These are phyloP conservation scores for Sinelater perroti DNA, from an alignment of 2,888 invertebrate genomes.

Conservation along the genomic window DNA sequence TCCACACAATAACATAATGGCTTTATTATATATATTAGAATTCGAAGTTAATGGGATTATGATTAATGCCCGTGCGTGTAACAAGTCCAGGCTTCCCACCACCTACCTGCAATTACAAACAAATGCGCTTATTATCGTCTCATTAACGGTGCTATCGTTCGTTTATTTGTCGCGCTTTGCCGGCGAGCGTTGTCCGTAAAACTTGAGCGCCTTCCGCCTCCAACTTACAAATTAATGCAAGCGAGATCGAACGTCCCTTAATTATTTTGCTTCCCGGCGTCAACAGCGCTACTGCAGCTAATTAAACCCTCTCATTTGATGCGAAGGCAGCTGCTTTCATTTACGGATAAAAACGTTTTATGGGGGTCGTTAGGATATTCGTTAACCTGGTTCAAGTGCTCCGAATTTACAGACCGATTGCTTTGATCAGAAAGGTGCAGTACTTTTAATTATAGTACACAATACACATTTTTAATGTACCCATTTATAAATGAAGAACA, in stretches of 20 bases:
- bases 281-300: too few relatives aligned
- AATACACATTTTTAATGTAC: too few relatives aligned
- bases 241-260: neutral
- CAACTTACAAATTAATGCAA: neutral
- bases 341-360: too few relatives aligned
- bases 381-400: too few relatives aligned
- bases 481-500: too few relatives aligned
- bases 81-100: constrained; percentile 1
- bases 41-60: constrained; percentile 21
- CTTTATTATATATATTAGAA: constrained; percentile 37
- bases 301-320: too few relatives aligned
- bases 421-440: too few relatives aligned
- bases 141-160: constrained; percentile 5
- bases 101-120: constrained; percentile 2
- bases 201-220: neutral
- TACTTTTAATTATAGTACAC: too few relatives aligned
- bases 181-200: neutral
- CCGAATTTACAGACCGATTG: too few relatives aligned
- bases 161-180: neutral
- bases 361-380: too few relatives aligned
- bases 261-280: neutral
- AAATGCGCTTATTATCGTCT: constrained; percentile 7
- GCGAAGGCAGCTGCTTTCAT: too few relatives aligned
- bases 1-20: constrained; percentile 41
- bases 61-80: constrained; percentile 19